Base-by-base conservation (phyloP, 2,888 invertebrate species). In the Crocallis elinguaria region DNA sequence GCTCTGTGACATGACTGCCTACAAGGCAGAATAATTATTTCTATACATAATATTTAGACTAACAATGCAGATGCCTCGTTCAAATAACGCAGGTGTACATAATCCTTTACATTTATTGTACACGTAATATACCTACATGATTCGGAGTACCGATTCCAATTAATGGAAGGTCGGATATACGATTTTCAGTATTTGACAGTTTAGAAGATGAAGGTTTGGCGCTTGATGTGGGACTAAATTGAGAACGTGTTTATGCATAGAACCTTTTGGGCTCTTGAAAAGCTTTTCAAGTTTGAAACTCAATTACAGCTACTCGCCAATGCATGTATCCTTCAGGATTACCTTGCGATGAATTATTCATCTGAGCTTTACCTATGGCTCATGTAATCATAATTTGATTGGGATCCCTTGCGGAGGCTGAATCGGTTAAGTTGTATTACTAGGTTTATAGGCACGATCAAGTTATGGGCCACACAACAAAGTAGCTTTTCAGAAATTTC, bases 151-250 rank as follows among this genome's bases (percentile, higher is more conserved):
- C 57, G 43, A 39, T 61, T 63, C 55, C 56, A 63, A 63, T 60
- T 58, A 62, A 60, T 39, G 51, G 35, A 62, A 30, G 64, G 55
- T 65, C 53, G 61, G 57, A 54, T 48, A 50, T 52, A 48, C 51
- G 48, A 58, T 49, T 59, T 57, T 49, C 54, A 61, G 59, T 54
- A 57, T 57, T 58, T 59, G 63, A 61, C 60, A 63, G 59, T 57
- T 62, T 56, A 57, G 51, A 50, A 57, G 57, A 63, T 56, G 59
- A 48, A 58, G 62, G 62, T 64, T 52, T 52, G 58, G 49, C 50
- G 50, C 54, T 57, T 62, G 64, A 64, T 50, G 49, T 52, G 58
- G 60, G 62, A 50, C 60, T 57, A 50, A 51, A 58, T 51, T 49
- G 55, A 43, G 36, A 56, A 54, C 56, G 50, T 58, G 59, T 62